Base-by-base conservation (phyloP, 2,888 invertebrate species). In the Cerastis rubricosa region DNA sequence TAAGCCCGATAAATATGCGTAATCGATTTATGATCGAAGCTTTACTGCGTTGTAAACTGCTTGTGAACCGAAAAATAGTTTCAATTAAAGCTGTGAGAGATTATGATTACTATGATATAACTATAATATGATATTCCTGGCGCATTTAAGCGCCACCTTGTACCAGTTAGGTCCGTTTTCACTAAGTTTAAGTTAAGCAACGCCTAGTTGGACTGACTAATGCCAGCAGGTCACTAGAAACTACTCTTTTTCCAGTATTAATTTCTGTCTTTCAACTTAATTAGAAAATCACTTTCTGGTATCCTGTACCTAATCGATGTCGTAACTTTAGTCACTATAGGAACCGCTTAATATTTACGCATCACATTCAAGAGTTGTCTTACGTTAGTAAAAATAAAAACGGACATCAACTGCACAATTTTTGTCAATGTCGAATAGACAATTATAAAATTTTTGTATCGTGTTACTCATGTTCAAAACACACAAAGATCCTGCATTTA, bases 21-120 rank as follows among this genome's bases (percentile, higher is more conserved):
- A 76, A 82, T 70, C 47, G 47, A 25, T 70, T 40, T 67, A 49
- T 12, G n/a, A 59, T 61, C 29, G 9, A 43, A 25, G 17, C 17
- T 76, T 66, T 29, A 40, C 40, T 66, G 61, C 3, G 7, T 22
- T 76, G 40, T 54, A 14, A 51, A 59, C 4, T 5, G 40, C 17
- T 19, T 59, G 59, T 19, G 59, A 29, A 29, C 8, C 9, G 25
- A 57, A 25, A 25, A 14, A 29, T 29, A 14, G 8, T 25, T 57
- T 25, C 2, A 25, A 57, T 57, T 2, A 54, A 54, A 12, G 12
- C 54, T 54, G n/a, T n/a, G 12, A 2, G 12, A 54, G n/a, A 25
- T 54, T 11, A 51, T n/a, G 11, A 22, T 51, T 22, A 3, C 6
- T 54, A 19, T 40, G 19, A n/a, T 9, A 8, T n/a, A 43, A 14